Evolutionary conservation across 53 echinoderm and acorn worm genomes (phyloP).

Genomic region (Holothuria scabra): DNA sequence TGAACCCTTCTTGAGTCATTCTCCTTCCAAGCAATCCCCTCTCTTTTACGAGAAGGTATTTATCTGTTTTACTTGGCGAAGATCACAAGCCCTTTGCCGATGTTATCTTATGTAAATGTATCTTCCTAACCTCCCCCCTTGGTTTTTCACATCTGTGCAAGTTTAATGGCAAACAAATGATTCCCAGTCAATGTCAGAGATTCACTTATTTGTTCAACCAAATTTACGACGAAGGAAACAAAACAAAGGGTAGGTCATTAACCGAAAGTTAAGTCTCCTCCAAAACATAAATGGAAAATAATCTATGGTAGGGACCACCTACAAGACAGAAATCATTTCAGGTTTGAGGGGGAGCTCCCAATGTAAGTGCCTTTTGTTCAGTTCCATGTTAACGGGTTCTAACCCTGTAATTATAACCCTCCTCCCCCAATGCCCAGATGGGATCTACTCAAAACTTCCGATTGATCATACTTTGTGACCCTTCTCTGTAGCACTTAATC

Average conservation of each 20-base stretch:
- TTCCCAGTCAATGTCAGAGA: not conserved
- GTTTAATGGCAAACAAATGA: conserved; percentile 42
- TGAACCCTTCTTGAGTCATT: too few species aligned
- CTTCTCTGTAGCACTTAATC: conserved; percentile 37
- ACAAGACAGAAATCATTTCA: conserved; percentile 19
- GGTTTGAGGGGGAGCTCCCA: conserved; percentile 6
- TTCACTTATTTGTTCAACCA: conserved; percentile 23
- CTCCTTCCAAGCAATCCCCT: too few species aligned
- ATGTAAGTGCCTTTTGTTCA: conserved; percentile 26
- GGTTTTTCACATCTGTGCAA: not conserved
- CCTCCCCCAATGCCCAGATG: conserved; percentile 34
- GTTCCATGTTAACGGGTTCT: not conserved
- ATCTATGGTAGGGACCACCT: conserved; percentile 30
- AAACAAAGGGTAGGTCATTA: conserved; percentile 41
- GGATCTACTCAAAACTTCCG: conserved; percentile 27
- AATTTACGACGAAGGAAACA: conserved; percentile 19
- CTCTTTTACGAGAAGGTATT: too few species aligned
- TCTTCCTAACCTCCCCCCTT: too few species aligned
- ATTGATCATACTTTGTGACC: conserved; percentile 41
- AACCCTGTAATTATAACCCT: conserved; percentile 33
- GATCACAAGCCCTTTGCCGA: too few species aligned
- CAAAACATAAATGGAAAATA: conserved; percentile 9
- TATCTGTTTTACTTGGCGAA: too few species aligned
- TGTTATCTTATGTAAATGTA: too few species aligned
- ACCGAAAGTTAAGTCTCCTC: conserved; percentile 43